phyloP scores from a whole-genome alignment of 2,888 invertebrate species.

The Eupithecia centaureata region DNA sequence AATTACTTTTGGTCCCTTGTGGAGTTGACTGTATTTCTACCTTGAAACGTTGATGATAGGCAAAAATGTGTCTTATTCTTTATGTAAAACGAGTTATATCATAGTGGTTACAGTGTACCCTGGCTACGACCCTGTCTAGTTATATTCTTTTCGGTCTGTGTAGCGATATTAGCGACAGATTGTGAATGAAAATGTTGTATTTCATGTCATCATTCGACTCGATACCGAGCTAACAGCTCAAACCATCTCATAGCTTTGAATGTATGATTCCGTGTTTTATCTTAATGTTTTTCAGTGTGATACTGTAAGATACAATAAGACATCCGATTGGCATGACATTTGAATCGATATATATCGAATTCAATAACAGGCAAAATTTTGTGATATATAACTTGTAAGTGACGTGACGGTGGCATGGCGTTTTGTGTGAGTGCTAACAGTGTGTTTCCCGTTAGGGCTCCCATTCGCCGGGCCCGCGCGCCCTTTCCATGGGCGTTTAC shows the following conservation, averaged over 20 bases:
- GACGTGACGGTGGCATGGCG: conserved; percentile 75
- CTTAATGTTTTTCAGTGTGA: conserved; percentile 62
- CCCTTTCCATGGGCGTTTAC: conserved; percentile 95
- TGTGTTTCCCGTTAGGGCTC: conserved; percentile 89
- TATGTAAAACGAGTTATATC: not conserved
- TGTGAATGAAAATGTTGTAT: conserved; percentile 73
- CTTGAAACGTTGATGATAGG: not conserved
- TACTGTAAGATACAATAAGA: conserved; percentile 54
- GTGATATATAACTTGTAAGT: conserved; percentile 62
- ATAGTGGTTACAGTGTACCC: not conserved
- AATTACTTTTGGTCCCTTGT: too few species aligned
- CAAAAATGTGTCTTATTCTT: not conserved
- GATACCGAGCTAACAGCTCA: conserved; percentile 47
- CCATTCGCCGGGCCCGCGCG: conserved; percentile 96
- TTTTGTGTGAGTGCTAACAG: conserved; percentile 85
- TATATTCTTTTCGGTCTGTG: conserved; percentile 79
- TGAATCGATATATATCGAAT: conserved; percentile 43
- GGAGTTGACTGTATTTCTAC: not conserved
- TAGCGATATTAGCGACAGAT: conserved; percentile 70
- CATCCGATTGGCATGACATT: conserved; percentile 62
- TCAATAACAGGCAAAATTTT: conserved; percentile 64
- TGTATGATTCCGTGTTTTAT: conserved; percentile 64
- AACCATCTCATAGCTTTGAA: conserved; percentile 77
- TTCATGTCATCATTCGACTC: conserved; percentile 74
- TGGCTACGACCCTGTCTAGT: conserved; percentile 46